Conservation (phyloP, 2,888 invertebrate genomes). For the Amphiduros pacificus region DNA sequence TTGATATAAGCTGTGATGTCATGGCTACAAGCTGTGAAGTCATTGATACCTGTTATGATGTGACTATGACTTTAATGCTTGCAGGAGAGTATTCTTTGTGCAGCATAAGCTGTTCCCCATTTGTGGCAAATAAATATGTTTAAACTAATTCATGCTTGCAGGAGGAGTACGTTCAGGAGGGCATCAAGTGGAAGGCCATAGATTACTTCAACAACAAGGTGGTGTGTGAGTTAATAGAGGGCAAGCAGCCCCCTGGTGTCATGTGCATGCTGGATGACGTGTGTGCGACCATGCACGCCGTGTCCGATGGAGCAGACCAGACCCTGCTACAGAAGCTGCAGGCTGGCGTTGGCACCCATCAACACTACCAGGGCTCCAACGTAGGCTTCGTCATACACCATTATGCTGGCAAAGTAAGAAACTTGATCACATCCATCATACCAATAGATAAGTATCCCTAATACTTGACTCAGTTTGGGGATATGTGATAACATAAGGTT, state of each 20-base stretch:
- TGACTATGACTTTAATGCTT: too few species aligned
- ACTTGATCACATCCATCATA: too few species aligned
- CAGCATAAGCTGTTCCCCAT: background rate
- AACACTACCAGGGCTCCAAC: slow-evolving; percentile 66
- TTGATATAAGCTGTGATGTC: too few species aligned
- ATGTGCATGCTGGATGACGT: slow-evolving; percentile 71
- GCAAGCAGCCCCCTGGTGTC: slow-evolving; percentile 66
- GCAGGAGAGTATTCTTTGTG: too few species aligned
- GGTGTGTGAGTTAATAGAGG: slow-evolving; percentile 72
- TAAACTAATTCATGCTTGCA: slow-evolving; percentile 43
- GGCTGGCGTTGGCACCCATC: slow-evolving; percentile 63
- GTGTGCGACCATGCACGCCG: slow-evolving; percentile 72
- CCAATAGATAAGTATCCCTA: too few species aligned
- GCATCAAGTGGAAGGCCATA: slow-evolving; percentile 71
- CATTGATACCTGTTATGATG: too few species aligned
- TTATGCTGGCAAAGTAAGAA: slow-evolving; percentile 70
- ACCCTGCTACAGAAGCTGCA: slow-evolving; percentile 66
- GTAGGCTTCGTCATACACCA: slow-evolving; percentile 67
- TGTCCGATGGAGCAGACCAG: slow-evolving; percentile 68
- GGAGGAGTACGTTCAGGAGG: slow-evolving; percentile 72
- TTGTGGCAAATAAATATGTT: too few species aligned
- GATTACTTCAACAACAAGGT: slow-evolving; percentile 73
- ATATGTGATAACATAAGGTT: too few species aligned
- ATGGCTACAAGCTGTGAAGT: too few species aligned
- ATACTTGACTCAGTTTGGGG: too few species aligned